phyloP scores from a whole-genome alignment of 2,113 vertebrate species.

The Numida meleagris region DNA sequence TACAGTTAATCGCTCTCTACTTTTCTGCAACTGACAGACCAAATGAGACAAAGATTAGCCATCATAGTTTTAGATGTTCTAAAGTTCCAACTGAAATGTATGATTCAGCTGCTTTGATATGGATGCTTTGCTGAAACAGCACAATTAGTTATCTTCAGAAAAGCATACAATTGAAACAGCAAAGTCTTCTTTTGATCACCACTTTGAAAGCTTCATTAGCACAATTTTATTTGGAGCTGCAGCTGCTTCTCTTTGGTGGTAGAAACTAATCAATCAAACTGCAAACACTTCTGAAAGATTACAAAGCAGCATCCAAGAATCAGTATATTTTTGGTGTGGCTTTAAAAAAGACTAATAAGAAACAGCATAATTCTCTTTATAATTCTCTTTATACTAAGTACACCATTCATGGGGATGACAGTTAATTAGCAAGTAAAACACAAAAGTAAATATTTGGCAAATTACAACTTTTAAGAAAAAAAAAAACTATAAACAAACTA shows the following conservation, averaged over 20 bases:
- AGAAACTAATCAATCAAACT: constrained; percentile 70
- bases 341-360: constrained; percentile 57
- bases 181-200: constrained; percentile 69
- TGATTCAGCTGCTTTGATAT: constrained; percentile 67
- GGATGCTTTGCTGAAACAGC: constrained; percentile 71
- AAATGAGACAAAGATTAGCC: constrained; percentile 52
- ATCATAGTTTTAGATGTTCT: not conserved
- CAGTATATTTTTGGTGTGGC: constrained; percentile 48
- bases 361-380: not conserved
- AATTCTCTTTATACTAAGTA: constrained; percentile 55
- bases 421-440: constrained; percentile 52
- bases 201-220: constrained; percentile 74
- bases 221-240: constrained; percentile 63
- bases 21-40: constrained; percentile 30
- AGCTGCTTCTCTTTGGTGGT: constrained; percentile 66
- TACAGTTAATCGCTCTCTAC: constrained; percentile 52
- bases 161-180: constrained; percentile 65
- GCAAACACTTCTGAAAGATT: constrained; percentile 50
- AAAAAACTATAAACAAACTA: constrained; percentile 11
- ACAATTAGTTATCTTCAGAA: constrained; percentile 67
- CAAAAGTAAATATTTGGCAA: constrained; percentile 68
- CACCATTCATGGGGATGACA: constrained; percentile 37
- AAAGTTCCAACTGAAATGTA: constrained; percentile 34
- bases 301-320: constrained; percentile 62
- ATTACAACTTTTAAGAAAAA: constrained; percentile 55